Percentiles rank a stretch among this genome's conserved stretches.
These are phyloP conservation scores for Guaruba guarouba DNA, from an alignment of 2,113 vertebrate species.

Conservation along the genomic window DNA sequence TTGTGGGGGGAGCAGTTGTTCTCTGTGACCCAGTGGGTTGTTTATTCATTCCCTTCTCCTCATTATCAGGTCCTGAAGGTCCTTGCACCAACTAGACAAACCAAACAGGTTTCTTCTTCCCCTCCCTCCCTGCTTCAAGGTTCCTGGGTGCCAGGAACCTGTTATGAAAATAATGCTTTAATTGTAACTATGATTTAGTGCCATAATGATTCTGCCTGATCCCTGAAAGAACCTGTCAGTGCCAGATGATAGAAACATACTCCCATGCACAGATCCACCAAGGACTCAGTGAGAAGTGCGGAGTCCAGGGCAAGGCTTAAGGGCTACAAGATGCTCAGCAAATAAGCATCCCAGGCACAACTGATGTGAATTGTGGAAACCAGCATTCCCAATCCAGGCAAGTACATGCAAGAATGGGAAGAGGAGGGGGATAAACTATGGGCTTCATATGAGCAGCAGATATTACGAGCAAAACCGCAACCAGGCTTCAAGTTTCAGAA, in stretches of 20 bases:
- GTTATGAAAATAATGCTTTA: background rate
- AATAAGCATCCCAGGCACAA: background rate
- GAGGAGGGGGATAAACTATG: background rate
- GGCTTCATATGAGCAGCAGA: background rate
- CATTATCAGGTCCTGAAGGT: background rate
- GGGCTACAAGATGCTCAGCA: background rate
- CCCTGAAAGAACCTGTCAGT: background rate
- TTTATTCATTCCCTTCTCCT: rapidly evolving
- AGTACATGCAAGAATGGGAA: background rate
- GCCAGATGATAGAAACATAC: background rate
- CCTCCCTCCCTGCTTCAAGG: background rate
- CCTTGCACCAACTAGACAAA: background rate
- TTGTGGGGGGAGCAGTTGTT: background rate
- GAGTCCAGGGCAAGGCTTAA: background rate
- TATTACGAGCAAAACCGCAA: background rate
- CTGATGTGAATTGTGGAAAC: background rate
- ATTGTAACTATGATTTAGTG: background rate
- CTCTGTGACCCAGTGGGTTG: rapidly evolving
- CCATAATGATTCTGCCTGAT: background rate
- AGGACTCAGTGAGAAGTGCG: background rate
- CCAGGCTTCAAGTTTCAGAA: background rate
- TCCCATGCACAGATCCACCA: background rate
- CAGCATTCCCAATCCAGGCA: background rate
- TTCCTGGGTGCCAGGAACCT: background rate
- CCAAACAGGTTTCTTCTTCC: background rate